A percentile compares a stretch with the other conserved stretches of the same genome.
phyloP scores from a whole-genome alignment of 2,888 invertebrate genomes.

The Unio delphinus region DNA sequence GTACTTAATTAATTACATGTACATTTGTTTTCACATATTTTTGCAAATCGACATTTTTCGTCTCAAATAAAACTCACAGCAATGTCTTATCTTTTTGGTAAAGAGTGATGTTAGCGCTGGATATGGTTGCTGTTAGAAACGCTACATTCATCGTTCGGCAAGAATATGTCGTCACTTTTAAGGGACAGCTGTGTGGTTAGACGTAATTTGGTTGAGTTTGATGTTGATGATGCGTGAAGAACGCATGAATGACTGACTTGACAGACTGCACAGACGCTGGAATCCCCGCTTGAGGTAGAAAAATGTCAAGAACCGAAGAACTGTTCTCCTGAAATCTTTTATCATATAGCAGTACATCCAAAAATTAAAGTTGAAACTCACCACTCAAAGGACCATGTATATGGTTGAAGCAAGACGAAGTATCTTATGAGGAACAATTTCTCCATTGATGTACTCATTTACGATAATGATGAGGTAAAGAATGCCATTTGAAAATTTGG shows the following conservation, averaged over 20 bases:
- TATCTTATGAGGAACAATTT: neutral
- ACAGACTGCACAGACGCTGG: slow-evolving; percentile 7
- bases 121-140: too few relatives aligned
- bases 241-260: slow-evolving; percentile 1
- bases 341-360: slow-evolving; percentile 37
- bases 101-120: too few relatives aligned
- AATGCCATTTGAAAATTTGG: slow-evolving; percentile 26
- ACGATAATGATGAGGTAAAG: slow-evolving; percentile 16
- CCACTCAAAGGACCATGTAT: slow-evolving; percentile 18
- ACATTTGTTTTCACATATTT: too few relatives aligned
- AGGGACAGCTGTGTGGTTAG: too few relatives aligned
- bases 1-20: too few relatives aligned
- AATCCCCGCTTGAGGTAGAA: slow-evolving; percentile 6
- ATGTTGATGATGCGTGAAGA: too few relatives aligned
- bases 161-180: too few relatives aligned
- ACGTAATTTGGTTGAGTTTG: too few relatives aligned
- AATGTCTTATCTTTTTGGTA: too few relatives aligned
- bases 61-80: too few relatives aligned
- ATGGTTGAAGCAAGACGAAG: slow-evolving; percentile 16
- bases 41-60: too few relatives aligned
- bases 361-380: slow-evolving; percentile 26
- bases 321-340: slow-evolving; percentile 18
- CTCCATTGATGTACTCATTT: neutral
- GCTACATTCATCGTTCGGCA: too few relatives aligned
- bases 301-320: slow-evolving; percentile 10